Percentiles rank a stretch among this genome's conserved stretches.
Conservation (phyloP, 37 sponge, comb jelly and placozoan genomes). For the Aphrocallistes beatrix region DNA sequence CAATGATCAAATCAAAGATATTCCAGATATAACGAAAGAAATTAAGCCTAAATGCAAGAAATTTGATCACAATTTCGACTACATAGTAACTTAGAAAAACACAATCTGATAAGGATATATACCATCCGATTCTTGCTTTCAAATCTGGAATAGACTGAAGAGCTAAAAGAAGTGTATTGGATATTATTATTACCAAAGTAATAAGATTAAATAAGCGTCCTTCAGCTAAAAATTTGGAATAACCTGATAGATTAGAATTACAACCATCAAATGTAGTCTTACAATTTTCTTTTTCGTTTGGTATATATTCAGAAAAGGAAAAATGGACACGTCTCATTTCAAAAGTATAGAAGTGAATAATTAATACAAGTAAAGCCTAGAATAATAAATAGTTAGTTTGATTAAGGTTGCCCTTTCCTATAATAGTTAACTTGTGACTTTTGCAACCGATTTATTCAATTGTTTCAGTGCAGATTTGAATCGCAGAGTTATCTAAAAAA, state of each 20-base stretch:
- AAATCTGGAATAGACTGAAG: background rate
- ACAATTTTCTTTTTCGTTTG: background rate
- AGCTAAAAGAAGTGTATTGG: background rate
- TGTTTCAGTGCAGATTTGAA: too few species aligned
- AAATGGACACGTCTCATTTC: slow-evolving; percentile 15
- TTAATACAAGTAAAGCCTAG: too few species aligned
- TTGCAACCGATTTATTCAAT: too few species aligned
- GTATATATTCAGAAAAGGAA: background rate
- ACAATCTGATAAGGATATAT: slow-evolving; percentile 38
- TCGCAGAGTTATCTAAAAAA: too few species aligned
- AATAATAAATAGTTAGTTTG: too few species aligned
- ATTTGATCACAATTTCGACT: slow-evolving; percentile 46
- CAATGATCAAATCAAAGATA: slow-evolving; percentile 40
- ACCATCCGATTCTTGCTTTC: slow-evolving; percentile 44
- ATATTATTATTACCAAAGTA: background rate
- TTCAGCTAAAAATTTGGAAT: background rate
- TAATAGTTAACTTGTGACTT: too few species aligned
- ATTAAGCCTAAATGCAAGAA: slow-evolving; percentile 40
- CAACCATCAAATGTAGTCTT: background rate
- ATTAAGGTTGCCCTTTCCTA: too few species aligned
- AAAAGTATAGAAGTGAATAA: too few species aligned
- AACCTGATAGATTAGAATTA: background rate
- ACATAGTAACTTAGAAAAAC: slow-evolving; percentile 58
- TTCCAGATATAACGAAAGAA: slow-evolving; percentile 68
- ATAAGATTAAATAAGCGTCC: background rate